Evolutionary conservation across 1,140 invertebrate species (phyloP), one percentile per base, ranked within the genome.

Genomic region (Penaeus indicus): DNA sequence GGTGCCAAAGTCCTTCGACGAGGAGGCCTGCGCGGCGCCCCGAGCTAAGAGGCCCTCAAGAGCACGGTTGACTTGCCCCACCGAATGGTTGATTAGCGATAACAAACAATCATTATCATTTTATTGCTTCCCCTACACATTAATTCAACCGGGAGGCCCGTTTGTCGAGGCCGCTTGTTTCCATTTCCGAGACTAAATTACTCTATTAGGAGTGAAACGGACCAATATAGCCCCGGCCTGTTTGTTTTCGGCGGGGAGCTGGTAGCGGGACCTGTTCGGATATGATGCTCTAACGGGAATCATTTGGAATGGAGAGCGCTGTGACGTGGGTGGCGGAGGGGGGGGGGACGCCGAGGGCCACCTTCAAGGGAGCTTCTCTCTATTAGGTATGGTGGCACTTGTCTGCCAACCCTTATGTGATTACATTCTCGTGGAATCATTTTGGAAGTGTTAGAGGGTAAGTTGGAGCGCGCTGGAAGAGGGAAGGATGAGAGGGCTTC

Each of bases 81-180:
- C 83, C 83, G 88, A 89, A 89, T 89, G 84, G 84, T 89, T 89
- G 88, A 89, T 89, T 89, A 89, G 88, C 88, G 88, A 85, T 89
- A 89, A 89, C 88, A 89, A 89, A 89, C 88, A 89, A 85, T 89
- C 88, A 89, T 89, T 89, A 89, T 89, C 88, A 89, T 89, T 89
- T 89, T 89, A 89, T 89, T 89, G 88, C 88, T 85, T 89, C 84
- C 88, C 84, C 88, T 89, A 86, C 84, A 89, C 84, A 89, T 89
- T 89, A 89, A 89, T 89, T 89, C 88, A 85, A 89, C 88, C 88
- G 88, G 84, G 88, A 89, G 88, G 88, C 77, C 32, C 84, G 83
- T 85, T 89, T 86, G 83, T 89, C 83, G 84, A 85, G 86, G 81
- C 86, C 86, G 86, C 86, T 88, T 88, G 86, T 88, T 88, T 85